Evolutionary conservation across 2,797 vertebrate genomes (phyloP).

Genomic region (Sus cebifrons): DNA sequence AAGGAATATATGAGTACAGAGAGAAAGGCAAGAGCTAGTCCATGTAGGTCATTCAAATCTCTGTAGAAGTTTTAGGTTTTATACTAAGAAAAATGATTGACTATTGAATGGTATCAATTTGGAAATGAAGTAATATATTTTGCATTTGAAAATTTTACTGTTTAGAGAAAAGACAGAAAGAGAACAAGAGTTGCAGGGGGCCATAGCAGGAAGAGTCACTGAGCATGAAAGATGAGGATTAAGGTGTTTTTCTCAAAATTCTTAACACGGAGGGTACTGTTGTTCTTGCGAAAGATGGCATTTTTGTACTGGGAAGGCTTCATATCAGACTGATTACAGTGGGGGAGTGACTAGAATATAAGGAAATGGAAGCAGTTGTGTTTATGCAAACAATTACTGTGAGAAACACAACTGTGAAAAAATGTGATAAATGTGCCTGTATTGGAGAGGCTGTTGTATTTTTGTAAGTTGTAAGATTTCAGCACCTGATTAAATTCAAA

Average conservation of each 20-base stretch:
- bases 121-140: neutral
- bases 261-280: neutral
- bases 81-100: neutral
- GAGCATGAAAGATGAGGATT: neutral
- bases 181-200: neutral
- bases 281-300: neutral
- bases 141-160: neutral
- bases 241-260: neutral
- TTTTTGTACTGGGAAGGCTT: neutral
- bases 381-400: neutral
- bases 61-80: neutral
- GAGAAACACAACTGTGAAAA: neutral
- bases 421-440: neutral
- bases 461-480: neutral
- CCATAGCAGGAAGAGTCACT: neutral
- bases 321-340: no score
- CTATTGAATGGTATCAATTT: neutral
- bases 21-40: rapidly evolving
- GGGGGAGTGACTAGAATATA: rapidly evolving
- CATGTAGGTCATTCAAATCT: neutral
- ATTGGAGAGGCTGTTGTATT: neutral
- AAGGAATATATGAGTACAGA: neutral
- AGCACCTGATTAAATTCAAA: neutral
- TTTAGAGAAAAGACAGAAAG: neutral
- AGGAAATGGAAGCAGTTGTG: neutral